Evolutionary conservation across 30 jellyfish, hydroid and myxozoan species (phyloP).

Genomic region (Mastigias papua): DNA sequence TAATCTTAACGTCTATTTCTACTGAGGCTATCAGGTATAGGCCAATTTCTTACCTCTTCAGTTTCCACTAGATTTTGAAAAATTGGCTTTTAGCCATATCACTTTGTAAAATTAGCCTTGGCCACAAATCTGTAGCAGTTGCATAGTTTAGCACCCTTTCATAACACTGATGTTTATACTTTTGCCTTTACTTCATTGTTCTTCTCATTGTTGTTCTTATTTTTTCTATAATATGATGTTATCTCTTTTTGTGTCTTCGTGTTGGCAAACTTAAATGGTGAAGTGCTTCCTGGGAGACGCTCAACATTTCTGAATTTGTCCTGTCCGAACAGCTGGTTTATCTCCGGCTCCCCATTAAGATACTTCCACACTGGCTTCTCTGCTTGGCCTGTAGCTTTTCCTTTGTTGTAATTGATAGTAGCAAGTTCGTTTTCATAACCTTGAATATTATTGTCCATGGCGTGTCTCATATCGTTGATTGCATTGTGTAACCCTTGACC

Average conservation of each 20-base stretch:
- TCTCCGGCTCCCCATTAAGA: conserved; percentile 45
- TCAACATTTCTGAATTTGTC: conserved; percentile 34
- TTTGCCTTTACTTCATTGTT: neutral
- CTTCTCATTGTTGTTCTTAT: conserved; percentile 5
- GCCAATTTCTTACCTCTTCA: no score
- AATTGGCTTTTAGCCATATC: no score
- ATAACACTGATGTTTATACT: neutral
- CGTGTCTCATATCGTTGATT: neutral
- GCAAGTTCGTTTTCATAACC: conserved; percentile 39
- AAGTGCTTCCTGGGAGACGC: conserved; percentile 20
- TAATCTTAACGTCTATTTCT: no score
- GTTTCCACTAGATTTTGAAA: no score
- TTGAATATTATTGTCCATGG: neutral
- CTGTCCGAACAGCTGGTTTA: conserved; percentile 25
- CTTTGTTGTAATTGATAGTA: conserved; percentile 36
- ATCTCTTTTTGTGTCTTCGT: conserved; percentile 58
- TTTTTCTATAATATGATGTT: conserved; percentile 32
- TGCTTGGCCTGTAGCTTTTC: neutral
- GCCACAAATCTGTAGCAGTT: no score
- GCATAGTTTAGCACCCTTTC: neutral
- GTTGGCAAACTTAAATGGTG: conserved; percentile 76
- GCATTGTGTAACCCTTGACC: conserved; percentile 67
- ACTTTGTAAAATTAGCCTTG: no score
- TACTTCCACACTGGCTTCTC: conserved; percentile 58
- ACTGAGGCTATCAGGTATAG: no score